A percentile compares a stretch with the other conserved stretches of the same genome.
phyloP scores from a whole-genome alignment of 2,888 invertebrate genomes.

The Dioctria rufipes region DNA sequence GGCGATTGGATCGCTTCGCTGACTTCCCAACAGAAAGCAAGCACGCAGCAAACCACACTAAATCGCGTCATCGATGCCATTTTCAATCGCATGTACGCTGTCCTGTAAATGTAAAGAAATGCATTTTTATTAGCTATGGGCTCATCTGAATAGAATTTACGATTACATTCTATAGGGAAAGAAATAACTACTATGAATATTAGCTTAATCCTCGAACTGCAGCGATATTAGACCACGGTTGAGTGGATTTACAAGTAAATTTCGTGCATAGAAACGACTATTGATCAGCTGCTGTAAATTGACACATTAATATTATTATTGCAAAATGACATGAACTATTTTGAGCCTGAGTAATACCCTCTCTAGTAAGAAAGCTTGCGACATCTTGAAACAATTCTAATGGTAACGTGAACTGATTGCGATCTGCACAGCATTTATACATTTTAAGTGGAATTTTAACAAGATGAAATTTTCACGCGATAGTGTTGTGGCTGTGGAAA shows the following conservation, averaged over 20 bases:
- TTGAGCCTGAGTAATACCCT: too few species aligned
- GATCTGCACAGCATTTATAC: not conserved
- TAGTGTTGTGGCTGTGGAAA: not conserved
- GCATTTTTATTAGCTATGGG: not conserved
- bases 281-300: not conserved
- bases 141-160: slow-evolving; percentile 1
- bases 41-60: slow-evolving; percentile 53
- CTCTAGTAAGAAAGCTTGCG: not conserved
- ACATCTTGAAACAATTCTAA: slow-evolving; percentile 30
- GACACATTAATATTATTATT: not conserved
- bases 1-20: slow-evolving; percentile 61
- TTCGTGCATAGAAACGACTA: not conserved
- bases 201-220: not conserved
- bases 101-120: too few species aligned
- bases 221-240: not conserved
- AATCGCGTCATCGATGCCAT: not conserved
- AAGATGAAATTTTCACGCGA: not conserved
- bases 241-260: not conserved
- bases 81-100: slow-evolving; percentile 8
- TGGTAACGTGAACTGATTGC: slow-evolving; percentile 7
- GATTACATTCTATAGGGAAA: not conserved
- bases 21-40: slow-evolving; percentile 59
- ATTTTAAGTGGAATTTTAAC: slow-evolving; percentile 23
- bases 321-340: not conserved
- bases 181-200: not conserved